Percentiles rank a stretch among this genome's conserved stretches.
Evolutionary conservation across 2,113 vertebrate species (phyloP).

Genomic region (Brachyhypopomus gauderio): DNA sequence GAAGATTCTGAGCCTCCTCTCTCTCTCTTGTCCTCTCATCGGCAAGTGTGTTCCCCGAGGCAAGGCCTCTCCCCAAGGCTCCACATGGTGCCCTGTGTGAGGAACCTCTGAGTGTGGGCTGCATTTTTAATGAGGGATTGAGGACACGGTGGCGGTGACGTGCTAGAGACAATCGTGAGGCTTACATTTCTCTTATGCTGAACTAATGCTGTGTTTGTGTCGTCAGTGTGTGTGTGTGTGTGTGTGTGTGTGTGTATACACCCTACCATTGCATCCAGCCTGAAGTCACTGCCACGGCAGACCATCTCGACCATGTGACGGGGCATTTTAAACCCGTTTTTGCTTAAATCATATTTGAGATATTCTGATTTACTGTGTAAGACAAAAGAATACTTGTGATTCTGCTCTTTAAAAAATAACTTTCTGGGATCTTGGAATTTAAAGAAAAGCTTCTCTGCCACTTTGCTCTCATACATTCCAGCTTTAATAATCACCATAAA

Average conservation of each 20-base stretch:
- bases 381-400: no score
- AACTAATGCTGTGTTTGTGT: slow-evolving; percentile 9
- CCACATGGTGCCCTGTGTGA: slow-evolving; percentile 24
- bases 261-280: not conserved
- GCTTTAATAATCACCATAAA: no score
- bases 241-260: slow-evolving; percentile 11
- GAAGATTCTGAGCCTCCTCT: slow-evolving; percentile 24
- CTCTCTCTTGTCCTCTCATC: slow-evolving; percentile 28
- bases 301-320: no score
- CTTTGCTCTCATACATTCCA: no score
- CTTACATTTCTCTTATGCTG: slow-evolving; percentile 40
- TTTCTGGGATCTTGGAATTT: no score
- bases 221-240: slow-evolving; percentile 29
- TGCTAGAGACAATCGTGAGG: slow-evolving; percentile 33
- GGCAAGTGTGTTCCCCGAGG: slow-evolving; percentile 55
- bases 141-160: slow-evolving; percentile 37
- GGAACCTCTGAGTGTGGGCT: slow-evolving; percentile 55
- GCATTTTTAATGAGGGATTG: slow-evolving; percentile 59
- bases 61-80: slow-evolving; percentile 41
- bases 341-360: no score
- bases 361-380: no score
- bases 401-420: no score
- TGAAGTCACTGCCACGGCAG: not conserved
- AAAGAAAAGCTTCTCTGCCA: no score
- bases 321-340: no score